phyloP scores from a whole-genome alignment of 2,888 invertebrate species.

The Hydropsyche betteni region DNA sequence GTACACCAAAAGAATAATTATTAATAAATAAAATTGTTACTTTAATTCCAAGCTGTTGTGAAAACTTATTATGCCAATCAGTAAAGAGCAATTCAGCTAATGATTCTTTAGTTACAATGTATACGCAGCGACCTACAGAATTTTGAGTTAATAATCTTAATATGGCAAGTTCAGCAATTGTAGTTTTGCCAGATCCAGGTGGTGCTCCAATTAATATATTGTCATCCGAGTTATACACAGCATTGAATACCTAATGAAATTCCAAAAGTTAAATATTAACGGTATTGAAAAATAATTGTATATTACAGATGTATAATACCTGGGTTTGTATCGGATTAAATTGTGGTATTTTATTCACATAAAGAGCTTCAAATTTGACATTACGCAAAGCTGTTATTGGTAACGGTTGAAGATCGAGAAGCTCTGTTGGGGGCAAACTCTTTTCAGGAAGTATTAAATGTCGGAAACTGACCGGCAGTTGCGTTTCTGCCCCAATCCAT shows the following conservation, averaged over 20 bases:
- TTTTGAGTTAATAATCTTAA: constrained; percentile 82
- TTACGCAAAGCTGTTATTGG: constrained; percentile 93
- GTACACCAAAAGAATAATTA: too few relatives aligned
- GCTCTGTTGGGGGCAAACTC: constrained; percentile 96
- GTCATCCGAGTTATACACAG: constrained; percentile 97
- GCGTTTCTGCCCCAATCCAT: constrained; percentile 95
- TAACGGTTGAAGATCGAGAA: constrained; percentile 95
- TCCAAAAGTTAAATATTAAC: too few relatives aligned
- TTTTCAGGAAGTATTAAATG: constrained; percentile 98
- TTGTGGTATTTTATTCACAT: constrained; percentile 85
- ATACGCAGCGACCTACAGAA: constrained; percentile 87
- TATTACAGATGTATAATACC: constrained; percentile 54
- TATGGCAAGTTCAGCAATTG: constrained; percentile 95
- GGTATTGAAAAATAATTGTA: neutral
- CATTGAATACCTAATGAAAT: constrained; percentile 86
- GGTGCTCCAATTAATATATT: constrained; percentile 97
- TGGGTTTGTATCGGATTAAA: constrained; percentile 99
- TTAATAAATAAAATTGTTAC: constrained; percentile 52
- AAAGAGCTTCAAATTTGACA: constrained; percentile 84
- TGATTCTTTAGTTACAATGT: constrained; percentile 91
- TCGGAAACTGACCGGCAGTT: constrained; percentile 95
- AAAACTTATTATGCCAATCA: constrained; percentile 93
- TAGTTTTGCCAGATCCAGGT: constrained; percentile 91
- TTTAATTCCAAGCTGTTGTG: constrained; percentile 79
- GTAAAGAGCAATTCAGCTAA: constrained; percentile 88